These are phyloP conservation scores for Echinarachnius parma DNA, from an alignment of 53 echinoderm and acorn worm genomes.

Conservation along the genomic window DNA sequence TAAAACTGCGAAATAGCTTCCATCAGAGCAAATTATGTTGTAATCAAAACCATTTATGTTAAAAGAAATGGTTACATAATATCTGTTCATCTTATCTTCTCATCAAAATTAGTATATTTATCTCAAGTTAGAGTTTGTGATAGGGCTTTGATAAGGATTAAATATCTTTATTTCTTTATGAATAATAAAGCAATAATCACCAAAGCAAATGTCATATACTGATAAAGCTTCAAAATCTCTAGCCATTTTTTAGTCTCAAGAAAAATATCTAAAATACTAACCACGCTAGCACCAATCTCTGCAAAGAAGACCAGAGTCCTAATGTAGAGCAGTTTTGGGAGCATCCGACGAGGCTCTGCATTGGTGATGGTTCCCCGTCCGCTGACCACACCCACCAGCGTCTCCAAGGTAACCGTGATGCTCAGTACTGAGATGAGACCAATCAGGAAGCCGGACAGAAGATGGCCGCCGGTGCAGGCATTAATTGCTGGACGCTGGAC, in stretches of 20 bases:
- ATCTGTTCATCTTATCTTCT: too few relatives aligned
- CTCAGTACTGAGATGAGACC: slow-evolving; percentile 63
- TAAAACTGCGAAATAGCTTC: too few relatives aligned
- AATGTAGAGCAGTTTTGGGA: slow-evolving; percentile 76
- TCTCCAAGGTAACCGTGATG: slow-evolving; percentile 74
- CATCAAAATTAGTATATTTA: too few relatives aligned
- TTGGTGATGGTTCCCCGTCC: slow-evolving; percentile 79
- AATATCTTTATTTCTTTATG: too few relatives aligned
- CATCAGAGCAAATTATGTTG: too few relatives aligned
- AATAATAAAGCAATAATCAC: too few relatives aligned
- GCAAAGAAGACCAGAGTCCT: slow-evolving; percentile 74
- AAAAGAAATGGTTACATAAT: too few relatives aligned
- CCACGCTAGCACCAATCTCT: slow-evolving; percentile 75
- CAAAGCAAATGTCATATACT: too few relatives aligned
- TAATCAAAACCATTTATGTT: too few relatives aligned
- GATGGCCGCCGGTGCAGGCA: slow-evolving; percentile 57
- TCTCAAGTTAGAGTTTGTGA: too few relatives aligned
- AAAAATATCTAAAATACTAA: slow-evolving; percentile 31
- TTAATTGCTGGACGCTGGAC: slow-evolving; percentile 53
- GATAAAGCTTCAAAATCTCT: too few relatives aligned
- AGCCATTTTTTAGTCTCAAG: neutral
- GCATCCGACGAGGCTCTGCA: slow-evolving; percentile 52
- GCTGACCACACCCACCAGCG: slow-evolving; percentile 63
- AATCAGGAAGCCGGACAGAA: slow-evolving; percentile 74
- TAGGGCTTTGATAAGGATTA: too few relatives aligned